These are phyloP conservation scores for Paralichthys olivaceus DNA, from an alignment of 2,113 vertebrate species.

Conservation along the genomic window DNA sequence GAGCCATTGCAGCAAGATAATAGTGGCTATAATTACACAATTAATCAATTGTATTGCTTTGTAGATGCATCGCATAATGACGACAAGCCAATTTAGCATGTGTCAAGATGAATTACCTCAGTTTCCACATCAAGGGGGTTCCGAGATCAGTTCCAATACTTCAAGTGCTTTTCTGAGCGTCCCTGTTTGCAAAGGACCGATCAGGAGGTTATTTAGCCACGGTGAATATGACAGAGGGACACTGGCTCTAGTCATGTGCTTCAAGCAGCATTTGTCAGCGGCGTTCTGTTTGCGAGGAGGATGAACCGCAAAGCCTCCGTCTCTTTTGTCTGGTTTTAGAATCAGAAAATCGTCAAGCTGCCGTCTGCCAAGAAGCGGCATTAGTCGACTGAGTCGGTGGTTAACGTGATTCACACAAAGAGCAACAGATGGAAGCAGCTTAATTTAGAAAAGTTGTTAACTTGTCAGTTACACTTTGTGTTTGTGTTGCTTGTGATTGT, in stretches of 20 bases:
- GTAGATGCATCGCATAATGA: conserved; percentile 55
- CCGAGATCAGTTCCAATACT: conserved; percentile 45
- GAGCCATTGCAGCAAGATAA: conserved; percentile 42
- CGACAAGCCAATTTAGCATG: conserved; percentile 61
- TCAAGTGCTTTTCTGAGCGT: conserved; percentile 27
- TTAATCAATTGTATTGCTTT: conserved; percentile 73
- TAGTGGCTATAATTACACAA: conserved; percentile 67
- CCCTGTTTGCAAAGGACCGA: conserved; percentile 36
- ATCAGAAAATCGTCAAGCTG: not conserved
- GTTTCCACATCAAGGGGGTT: conserved; percentile 51
- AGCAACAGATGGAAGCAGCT: conserved; percentile 34
- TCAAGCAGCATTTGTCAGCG: conserved; percentile 21
- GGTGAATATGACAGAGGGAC: conserved; percentile 50
- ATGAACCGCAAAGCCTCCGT: not conserved
- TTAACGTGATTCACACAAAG: conserved; percentile 14
- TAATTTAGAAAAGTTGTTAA: conserved; percentile 2
- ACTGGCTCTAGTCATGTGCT: conserved; percentile 39
- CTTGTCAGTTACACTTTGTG: not conserved
- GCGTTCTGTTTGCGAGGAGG: not conserved
- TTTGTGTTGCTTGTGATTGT: not conserved
- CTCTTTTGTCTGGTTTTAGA: conserved; percentile 4
- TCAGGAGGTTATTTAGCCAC: conserved; percentile 37
- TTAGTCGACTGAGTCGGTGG: not conserved
- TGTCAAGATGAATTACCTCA: conserved; percentile 67
- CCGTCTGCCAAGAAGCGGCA: not conserved